These are phyloP conservation scores for Nemoura dubitans DNA, from an alignment of 2,888 invertebrate genomes.

Conservation along the genomic window DNA sequence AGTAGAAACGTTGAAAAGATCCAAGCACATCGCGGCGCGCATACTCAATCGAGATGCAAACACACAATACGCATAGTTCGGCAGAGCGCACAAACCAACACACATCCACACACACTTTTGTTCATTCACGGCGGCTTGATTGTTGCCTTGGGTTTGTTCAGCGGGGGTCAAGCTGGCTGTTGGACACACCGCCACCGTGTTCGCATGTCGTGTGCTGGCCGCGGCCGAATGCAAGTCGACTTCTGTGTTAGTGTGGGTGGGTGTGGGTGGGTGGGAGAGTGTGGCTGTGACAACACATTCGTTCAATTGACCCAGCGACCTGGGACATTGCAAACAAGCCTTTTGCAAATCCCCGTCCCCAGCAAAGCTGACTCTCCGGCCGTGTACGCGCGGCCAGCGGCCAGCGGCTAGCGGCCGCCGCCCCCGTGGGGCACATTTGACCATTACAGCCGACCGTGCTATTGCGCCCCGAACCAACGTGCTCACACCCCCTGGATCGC, in stretches of 20 bases:
- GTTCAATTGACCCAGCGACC: constrained; percentile 28
- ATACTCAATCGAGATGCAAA: background rate
- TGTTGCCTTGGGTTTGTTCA: background rate
- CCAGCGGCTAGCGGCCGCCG: background rate
- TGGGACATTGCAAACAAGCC: constrained; percentile 19
- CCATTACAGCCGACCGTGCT: constrained; percentile 1
- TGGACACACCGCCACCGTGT: background rate
- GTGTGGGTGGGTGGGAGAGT: too few species aligned
- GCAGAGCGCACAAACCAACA: background rate
- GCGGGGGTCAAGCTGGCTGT: background rate
- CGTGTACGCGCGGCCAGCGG: background rate
- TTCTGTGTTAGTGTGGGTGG: background rate
- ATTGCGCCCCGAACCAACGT: background rate
- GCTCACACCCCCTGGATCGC: background rate
- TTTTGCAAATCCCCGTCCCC: background rate
- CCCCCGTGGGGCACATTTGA: constrained; percentile 8
- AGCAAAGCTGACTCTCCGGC: background rate
- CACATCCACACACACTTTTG: background rate
- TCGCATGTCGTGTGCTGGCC: background rate
- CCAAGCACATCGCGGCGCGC: background rate
- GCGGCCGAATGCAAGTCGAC: background rate
- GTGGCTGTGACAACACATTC: constrained; percentile 8
- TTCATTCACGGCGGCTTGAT: background rate
- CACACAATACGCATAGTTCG: background rate
- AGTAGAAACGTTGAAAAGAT: background rate